These are phyloP conservation scores for Neocrepidodera transversa DNA, from an alignment of 2,888 invertebrate species.

Conservation along the genomic window DNA sequence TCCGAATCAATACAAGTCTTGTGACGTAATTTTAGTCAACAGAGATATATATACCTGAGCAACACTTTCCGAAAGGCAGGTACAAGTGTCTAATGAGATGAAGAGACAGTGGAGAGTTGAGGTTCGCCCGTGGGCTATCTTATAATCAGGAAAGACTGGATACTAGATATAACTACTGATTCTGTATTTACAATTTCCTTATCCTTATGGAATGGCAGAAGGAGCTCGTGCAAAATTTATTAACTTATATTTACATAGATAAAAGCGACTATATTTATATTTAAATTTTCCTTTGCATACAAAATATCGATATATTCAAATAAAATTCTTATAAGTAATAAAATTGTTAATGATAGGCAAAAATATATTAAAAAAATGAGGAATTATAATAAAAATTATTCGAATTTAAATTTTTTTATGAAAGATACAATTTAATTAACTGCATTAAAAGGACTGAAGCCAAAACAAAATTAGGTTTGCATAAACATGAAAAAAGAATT, in stretches of 20 bases:
- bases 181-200: background rate
- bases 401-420: too few species aligned
- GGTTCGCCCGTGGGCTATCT: background rate
- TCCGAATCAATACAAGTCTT: conserved; percentile 58
- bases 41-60: conserved; percentile 51
- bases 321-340: too few species aligned
- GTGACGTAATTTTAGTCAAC: conserved; percentile 58
- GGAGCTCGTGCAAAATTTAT: background rate
- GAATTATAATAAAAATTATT: too few species aligned
- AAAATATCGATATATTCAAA: too few species aligned
- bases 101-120: conserved; percentile 5
- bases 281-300: too few species aligned
- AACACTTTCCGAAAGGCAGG: conserved; percentile 34
- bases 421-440: too few species aligned
- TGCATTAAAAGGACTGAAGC: too few species aligned
- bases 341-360: too few species aligned
- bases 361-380: too few species aligned
- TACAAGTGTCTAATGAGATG: conserved; percentile 18
- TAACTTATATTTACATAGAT: background rate
- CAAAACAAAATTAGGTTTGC: too few species aligned
- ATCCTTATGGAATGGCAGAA: background rate
- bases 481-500: too few species aligned
- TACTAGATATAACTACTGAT: background rate
- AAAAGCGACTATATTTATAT: too few species aligned
- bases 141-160: conserved; percentile 13